These are phyloP conservation scores for Sternotherus odoratus DNA, from an alignment of 2,797 vertebrate species.

Conservation along the genomic window DNA sequence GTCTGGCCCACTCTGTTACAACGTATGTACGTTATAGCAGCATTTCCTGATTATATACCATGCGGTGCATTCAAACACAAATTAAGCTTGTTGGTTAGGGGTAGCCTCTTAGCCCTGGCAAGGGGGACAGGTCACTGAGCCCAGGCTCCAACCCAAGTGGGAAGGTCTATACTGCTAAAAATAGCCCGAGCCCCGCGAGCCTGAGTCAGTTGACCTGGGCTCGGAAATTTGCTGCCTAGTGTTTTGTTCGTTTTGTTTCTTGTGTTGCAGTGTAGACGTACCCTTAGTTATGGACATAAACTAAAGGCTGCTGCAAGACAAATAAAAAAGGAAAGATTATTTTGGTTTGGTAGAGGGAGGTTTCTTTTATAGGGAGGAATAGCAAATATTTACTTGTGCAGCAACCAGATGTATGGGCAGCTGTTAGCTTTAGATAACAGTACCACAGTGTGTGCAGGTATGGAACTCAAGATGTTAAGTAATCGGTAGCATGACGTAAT, in stretches of 20 bases:
- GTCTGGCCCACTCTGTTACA: neutral
- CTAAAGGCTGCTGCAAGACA: constrained; percentile 6
- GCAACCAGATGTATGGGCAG: neutral
- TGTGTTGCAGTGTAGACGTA: neutral
- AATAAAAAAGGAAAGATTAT: neutral
- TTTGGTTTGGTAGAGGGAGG: neutral
- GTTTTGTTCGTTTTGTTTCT: neutral
- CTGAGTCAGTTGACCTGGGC: neutral
- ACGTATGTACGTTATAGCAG: neutral
- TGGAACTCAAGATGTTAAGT: neutral
- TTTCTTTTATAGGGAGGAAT: constrained; percentile 5
- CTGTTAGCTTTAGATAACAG: constrained; percentile 44
- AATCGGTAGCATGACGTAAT: neutral
- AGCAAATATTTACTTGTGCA: constrained; percentile 33
- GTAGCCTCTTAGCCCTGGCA: neutral
- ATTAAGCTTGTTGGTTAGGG: neutral
- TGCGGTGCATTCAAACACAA: neutral
- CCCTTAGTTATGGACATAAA: neutral
- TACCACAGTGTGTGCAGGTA: neutral
- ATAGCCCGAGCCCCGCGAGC: neutral
- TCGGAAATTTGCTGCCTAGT: neutral
- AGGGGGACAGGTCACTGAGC: neutral
- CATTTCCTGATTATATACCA: neutral
- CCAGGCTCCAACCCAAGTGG: neutral
- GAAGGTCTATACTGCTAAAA: neutral